Evolutionary conservation across 2,888 invertebrate genomes (phyloP).

Genomic region (Leuctra nigra): DNA sequence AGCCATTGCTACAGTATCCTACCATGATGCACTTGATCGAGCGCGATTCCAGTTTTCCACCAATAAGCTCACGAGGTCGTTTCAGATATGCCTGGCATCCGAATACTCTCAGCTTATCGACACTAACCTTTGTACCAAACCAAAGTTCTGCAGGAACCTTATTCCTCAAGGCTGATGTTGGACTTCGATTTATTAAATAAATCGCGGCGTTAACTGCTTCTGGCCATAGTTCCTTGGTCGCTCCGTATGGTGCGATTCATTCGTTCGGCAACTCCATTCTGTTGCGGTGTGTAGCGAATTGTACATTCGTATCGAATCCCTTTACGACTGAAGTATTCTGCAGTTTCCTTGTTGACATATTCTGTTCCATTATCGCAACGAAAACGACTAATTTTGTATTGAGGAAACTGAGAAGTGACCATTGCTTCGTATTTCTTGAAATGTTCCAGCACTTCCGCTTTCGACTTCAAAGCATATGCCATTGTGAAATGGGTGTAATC

Average conservation of each 20-base stretch:
- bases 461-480: conserved; percentile 27
- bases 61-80: background rate
- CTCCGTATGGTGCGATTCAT: background rate
- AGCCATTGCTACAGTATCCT: conserved; percentile 5
- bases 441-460: conserved; percentile 28
- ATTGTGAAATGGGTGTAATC: conserved; percentile 28
- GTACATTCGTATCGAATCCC: conserved; percentile 11
- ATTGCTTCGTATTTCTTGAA: conserved; percentile 31
- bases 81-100: conserved; percentile 1
- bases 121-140: background rate
- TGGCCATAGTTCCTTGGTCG: conserved; percentile 1
- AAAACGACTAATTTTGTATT: conserved; percentile 30
- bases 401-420: conserved; percentile 28
- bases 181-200: conserved; percentile 4
- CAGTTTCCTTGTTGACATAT: conserved; percentile 31
- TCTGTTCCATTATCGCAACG: conserved; percentile 34
- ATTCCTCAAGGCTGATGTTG: background rate
- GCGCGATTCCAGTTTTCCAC: background rate
- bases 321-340: conserved; percentile 16
- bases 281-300: conserved; percentile 9
- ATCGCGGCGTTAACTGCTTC: conserved; percentile 8
- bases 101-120: conserved; percentile 2
- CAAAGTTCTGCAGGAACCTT: conserved; percentile 15
- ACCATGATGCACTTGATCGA: conserved; percentile 7
- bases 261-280: conserved; percentile 10